Percentiles rank a stretch among this genome's conserved stretches.
phyloP scores from a whole-genome alignment of 2,888 invertebrate species.

The Linyphia triangularis region DNA sequence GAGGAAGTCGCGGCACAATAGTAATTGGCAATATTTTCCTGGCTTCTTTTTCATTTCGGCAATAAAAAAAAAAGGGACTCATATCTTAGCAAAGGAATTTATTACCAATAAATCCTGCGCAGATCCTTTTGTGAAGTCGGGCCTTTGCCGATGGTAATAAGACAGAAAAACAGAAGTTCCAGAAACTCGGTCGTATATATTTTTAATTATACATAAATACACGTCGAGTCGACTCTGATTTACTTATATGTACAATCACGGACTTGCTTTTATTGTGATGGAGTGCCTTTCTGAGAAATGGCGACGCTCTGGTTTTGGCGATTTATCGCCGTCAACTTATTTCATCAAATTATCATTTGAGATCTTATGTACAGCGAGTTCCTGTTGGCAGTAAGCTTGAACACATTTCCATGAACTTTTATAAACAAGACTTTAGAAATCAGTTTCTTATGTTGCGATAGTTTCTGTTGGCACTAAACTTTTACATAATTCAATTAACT shows the following conservation, averaged over 20 bases:
- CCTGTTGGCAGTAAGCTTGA: no score
- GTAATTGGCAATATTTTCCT: slow-evolving; percentile 71
- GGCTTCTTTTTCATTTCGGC: slow-evolving; percentile 40
- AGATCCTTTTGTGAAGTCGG: slow-evolving; percentile 71
- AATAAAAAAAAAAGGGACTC: slow-evolving; percentile 70
- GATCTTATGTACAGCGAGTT: no score
- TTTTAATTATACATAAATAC: slow-evolving; percentile 74
- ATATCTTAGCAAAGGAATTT: slow-evolving; percentile 72
- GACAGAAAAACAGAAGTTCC: slow-evolving; percentile 62
- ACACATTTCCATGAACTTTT: no score
- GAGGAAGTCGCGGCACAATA: slow-evolving; percentile 71
- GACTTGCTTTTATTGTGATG: slow-evolving; percentile 58
- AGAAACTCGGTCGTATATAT: slow-evolving; percentile 71
- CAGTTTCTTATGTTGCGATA: no score
- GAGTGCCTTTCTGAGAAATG: slow-evolving; percentile 4
- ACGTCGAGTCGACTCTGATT: slow-evolving; percentile 66
- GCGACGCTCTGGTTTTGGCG: slow-evolving; percentile 44
- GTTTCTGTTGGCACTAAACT: no score
- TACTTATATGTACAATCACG: slow-evolving; percentile 65
- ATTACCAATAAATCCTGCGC: slow-evolving; percentile 70
- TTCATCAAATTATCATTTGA: no score
- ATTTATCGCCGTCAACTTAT: slow-evolving; percentile 14
- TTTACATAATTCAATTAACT: no score
- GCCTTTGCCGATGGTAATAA: slow-evolving; percentile 64
- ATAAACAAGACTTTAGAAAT: no score